Conservation (phyloP, 2,797 vertebrate species). For the Sebastes flavidus region DNA sequence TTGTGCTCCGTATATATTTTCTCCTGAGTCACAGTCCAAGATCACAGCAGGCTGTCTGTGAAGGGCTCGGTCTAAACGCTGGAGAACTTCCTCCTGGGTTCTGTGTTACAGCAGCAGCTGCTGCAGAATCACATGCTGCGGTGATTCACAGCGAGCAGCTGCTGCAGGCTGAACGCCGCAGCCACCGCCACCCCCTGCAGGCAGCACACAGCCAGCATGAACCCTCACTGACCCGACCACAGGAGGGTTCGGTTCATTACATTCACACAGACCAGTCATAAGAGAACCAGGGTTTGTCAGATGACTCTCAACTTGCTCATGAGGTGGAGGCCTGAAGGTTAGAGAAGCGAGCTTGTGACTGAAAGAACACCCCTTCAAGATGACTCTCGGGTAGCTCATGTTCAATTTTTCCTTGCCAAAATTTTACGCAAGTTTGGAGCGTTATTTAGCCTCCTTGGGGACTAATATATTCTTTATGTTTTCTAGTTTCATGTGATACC, state of each 20-base stretch:
- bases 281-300: too few relatives aligned
- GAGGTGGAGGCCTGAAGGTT: too few relatives aligned
- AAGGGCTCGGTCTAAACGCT: conserved; percentile 31
- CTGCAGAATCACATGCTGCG: conserved; percentile 21
- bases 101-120: conserved; percentile 26
- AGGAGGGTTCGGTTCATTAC: neutral
- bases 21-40: conserved; percentile 15
- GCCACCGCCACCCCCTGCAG: conserved; percentile 22
- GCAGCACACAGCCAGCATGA: neutral
- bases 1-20: neutral
- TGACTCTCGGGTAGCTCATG: too few relatives aligned
- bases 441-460: too few relatives aligned
- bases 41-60: neutral
- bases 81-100: conserved; percentile 28
- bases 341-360: too few relatives aligned
- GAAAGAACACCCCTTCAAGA: too few relatives aligned
- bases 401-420: too few relatives aligned
- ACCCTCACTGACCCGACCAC: neutral
- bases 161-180: neutral
- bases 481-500: too few relatives aligned
- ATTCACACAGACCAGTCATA: neutral
- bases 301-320: too few relatives aligned
- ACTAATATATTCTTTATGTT: too few relatives aligned
- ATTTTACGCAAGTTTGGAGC: too few relatives aligned
- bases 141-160: conserved; percentile 24